Evolutionary conservation across 1,140 invertebrate genomes (phyloP), one percentile per base, ranked within the genome.

Genomic region (Bombus picipes): DNA sequence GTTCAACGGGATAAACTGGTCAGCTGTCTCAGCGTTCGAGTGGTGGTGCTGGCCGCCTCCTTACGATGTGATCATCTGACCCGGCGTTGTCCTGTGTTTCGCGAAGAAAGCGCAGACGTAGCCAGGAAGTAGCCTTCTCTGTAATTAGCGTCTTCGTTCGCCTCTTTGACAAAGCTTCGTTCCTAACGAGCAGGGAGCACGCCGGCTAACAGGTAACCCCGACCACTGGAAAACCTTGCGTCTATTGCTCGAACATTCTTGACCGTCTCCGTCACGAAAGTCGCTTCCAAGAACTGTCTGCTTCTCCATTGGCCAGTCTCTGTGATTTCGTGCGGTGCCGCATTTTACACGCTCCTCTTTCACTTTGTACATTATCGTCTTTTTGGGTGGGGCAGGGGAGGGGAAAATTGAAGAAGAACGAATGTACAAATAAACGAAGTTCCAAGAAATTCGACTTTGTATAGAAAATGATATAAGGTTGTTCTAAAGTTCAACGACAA

Each of bases 111-210:
- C 65, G 65, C 81, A 62, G 81, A 83, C 81, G 76, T 68, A 62
- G 87, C 73, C 86, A 88, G 91, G 87, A 92, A 93, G 91, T 92
- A 88, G 87, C 86, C 85, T 76, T 70, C 87, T 88, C 91, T 93
- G 91, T 93, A 93, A 93, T 93, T 93, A 93, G 89, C 88, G 90
- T 93, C 92, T 93, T 92, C 88, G 86, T 90, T 92, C 88, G 86
- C 37, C 86, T 89, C 92, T 92, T 92, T 93, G 92, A 91, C 89
- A 84, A 85, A 84, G 81, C 81, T 59, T 84, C 87, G 82, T 89
- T 90, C 85, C 88, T 84, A 74, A 83, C 79, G 79, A 73, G 66
- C 88, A 81, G 79, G 70, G 75, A 83, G 74, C 70, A 85, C 41
- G 75, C 65, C 39, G 82, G 43, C 76, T 81, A 88, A 82, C 87